Evolutionary conservation across 2,113 vertebrate species (phyloP).

Genomic region (Hemichromis elongatus): DNA sequence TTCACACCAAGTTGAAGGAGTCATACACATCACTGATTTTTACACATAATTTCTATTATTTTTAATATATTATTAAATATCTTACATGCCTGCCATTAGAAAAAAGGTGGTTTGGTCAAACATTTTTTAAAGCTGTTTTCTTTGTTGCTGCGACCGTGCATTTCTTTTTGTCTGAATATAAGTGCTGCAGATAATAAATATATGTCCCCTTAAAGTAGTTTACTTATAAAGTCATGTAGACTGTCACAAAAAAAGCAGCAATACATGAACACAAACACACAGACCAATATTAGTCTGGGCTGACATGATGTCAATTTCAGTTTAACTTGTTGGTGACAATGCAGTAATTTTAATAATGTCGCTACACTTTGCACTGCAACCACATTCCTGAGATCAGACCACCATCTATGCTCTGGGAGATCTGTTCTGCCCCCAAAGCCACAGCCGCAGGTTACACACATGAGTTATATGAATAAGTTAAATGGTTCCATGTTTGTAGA

Average conservation of each 20-base stretch:
- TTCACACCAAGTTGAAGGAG: not conserved
- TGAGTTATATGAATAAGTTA: not conserved
- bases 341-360: not conserved
- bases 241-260: not conserved
- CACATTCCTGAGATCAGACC: not conserved
- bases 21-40: not conserved
- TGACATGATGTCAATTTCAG: not conserved
- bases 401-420: not conserved
- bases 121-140: not conserved
- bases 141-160: not conserved
- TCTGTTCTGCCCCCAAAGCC: not conserved
- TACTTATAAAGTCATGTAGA: not conserved
- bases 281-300: not conserved
- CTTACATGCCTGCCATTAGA: not conserved
- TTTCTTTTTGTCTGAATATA: not conserved
- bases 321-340: not conserved
- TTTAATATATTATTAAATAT: not conserved
- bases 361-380: not conserved
- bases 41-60: not conserved
- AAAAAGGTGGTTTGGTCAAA: accelerated
- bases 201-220: not conserved
- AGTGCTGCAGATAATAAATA: not conserved
- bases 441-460: not conserved
- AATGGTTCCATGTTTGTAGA: not conserved
- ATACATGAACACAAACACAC: not conserved